Conservation (phyloP, 2,888 invertebrate species). For the Oasisia sp. region DNA sequence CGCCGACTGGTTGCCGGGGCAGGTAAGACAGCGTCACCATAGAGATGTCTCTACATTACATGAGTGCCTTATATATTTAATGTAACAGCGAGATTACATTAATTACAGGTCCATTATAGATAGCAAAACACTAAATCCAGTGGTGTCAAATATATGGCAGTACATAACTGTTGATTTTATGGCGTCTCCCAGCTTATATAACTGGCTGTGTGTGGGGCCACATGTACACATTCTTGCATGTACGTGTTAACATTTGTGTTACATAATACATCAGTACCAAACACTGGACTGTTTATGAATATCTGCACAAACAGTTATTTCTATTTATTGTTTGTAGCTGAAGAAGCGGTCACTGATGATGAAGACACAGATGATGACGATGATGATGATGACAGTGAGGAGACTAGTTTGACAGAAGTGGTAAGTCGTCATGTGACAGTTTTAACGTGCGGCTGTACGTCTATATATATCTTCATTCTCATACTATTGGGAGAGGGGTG, state of each 20-base stretch:
- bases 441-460: not conserved
- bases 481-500: too few species aligned
- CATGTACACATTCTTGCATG: too few species aligned
- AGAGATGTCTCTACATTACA: not conserved
- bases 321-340: not conserved
- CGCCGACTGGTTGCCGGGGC: not conserved
- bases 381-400: conserved; percentile 27
- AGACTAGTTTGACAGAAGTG: conserved; percentile 31
- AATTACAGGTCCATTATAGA: not conserved
- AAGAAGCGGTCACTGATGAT: not conserved
- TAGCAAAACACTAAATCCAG: not conserved
- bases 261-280: too few species aligned
- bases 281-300: not conserved
- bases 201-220: too few species aligned
- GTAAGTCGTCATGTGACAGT: not conserved
- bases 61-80: not conserved
- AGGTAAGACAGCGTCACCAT: not conserved
- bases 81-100: not conserved
- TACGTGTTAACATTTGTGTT: too few species aligned
- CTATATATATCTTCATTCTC: too few species aligned
- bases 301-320: not conserved
- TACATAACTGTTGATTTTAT: too few species aligned
- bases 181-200: too few species aligned
- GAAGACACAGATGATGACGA: too few species aligned
- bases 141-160: not conserved